Base-by-base conservation (phyloP, 2,888 invertebrate genomes). In the Aricia artaxerxes region DNA sequence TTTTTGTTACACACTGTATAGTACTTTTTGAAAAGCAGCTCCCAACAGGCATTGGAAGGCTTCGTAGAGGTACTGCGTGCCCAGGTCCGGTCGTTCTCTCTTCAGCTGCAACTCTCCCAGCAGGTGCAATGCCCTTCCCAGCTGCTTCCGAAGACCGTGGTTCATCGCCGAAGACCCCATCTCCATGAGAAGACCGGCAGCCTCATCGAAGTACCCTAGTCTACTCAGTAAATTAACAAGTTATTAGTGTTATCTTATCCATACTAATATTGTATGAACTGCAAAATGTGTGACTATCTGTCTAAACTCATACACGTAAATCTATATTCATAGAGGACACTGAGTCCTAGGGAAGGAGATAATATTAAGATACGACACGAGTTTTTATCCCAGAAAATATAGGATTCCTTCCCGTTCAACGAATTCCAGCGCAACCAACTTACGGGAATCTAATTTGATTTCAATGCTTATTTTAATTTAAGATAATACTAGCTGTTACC, bases 11-110 rank as follows among this genome's bases (percentile, higher is more conserved):
- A 24, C 24, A 24, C 24, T 24, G 24, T 35, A 64, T 35, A 38
- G n/a, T 80, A 89, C 90, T 79, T 82, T 80, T 81, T 87, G 85
- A 84, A 88, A 90, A 40, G 83, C 85, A 72, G 87, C 87, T 40
- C 94, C 94, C 90, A 93, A 92, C 80, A 94, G 94, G 81, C 93
- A 94, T 72, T 86, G 83, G 78, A 94, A 94, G 0, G 94, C 94
- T 83, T 93, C 93, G 9, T 88, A 85, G 2, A 95, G 85, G 81
- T 93, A 92, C 72, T 91, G 91, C 0, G 94, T 93, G 78, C 94
- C 94, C 2, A 93, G 86, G 61, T 93, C 92, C 0, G 94, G 94
- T 44, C 85, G 85, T 77, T 92, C 93, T 4, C 92, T 85, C 76
- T 90, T 87, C 44, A 94, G 85, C 80, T 94, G 92, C 53, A 94